Evolutionary conservation across 2,797 vertebrate genomes (phyloP), one percentile per base, ranked within the genome.

Genomic region (Sciurus carolinensis): DNA sequence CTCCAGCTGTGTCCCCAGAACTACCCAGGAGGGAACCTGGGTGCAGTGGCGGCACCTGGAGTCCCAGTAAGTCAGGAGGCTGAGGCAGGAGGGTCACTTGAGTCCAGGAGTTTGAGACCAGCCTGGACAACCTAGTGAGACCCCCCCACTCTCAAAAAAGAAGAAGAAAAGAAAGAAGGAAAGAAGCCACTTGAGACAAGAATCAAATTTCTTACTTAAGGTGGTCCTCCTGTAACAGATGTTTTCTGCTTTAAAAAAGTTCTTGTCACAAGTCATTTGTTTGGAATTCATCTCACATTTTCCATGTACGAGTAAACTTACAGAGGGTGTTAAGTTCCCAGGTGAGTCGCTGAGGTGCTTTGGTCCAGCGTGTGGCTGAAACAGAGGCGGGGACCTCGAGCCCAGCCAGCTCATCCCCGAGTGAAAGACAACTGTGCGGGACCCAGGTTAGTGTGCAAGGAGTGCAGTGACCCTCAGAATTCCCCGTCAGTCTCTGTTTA

Each of bases 191-290:
- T 7, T 1, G 44, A 57, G 59, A 12, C 3, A 80, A 66, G 15
- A 33, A 75, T 47, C 20, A 54, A 72, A 59, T 73, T 79, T 86
- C 75, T 72, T 69, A 96, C 90, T 77, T 30, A 42, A 82, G 39
- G 20, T 20, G 24, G 69, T 72, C 47, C 30, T 30, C 24, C 77
- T 2, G 50, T 86, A 47, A n/a, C 0, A 77, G 30, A 76, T 11
- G 15, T 7, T 57, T 91, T 79, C 22, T 14, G n/a, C 50, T 39
- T 66, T 67, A 50, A 75, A 54, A 77, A 57, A 33, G 20, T 69
- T 22, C 39, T 3, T 42, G 26, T 69, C 6, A 3, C 6, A 33
- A 67, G 57, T 94, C 77, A 87, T 28, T 71, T 59, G 30, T 50
- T 54, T 47, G 94, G 69, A 86, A 79, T 1, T 2, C 66, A 44